These are phyloP conservation scores for Leptodactylus fuscus DNA, from an alignment of 2,113 vertebrate genomes.

Conservation along the genomic window DNA sequence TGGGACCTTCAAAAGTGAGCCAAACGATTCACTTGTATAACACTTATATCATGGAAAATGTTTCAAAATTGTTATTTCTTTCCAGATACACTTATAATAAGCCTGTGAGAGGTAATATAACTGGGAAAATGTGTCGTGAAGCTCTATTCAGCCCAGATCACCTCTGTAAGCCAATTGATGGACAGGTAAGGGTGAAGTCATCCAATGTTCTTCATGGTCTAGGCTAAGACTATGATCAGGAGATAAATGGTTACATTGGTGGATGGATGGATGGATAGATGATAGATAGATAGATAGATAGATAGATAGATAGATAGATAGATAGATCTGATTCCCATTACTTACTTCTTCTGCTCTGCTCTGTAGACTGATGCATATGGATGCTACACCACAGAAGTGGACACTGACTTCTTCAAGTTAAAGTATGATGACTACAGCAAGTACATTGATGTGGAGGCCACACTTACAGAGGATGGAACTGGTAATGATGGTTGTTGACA, in stretches of 20 bases:
- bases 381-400: not conserved
- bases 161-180: slow-evolving; percentile 8
- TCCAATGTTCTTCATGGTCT: too few relatives aligned
- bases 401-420: not conserved
- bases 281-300: too few relatives aligned
- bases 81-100: slow-evolving; percentile 19
- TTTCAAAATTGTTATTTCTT: not conserved
- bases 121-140: slow-evolving; percentile 1
- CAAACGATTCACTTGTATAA: not conserved
- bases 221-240: not conserved
- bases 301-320: too few relatives aligned
- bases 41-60: not conserved
- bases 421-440: not conserved
- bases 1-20: not conserved
- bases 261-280: not conserved
- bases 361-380: slow-evolving; percentile 22
- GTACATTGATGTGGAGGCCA: not conserved
- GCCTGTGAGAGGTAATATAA: not conserved
- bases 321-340: too few relatives aligned
- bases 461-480: slow-evolving; percentile 10
- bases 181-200: not conserved
- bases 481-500: not conserved
- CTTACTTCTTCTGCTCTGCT: not conserved
- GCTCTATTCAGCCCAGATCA: not conserved
- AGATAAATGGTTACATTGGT: too few relatives aligned